Conservation (phyloP, 2,888 invertebrate genomes). For the Dioctria rufipes region DNA sequence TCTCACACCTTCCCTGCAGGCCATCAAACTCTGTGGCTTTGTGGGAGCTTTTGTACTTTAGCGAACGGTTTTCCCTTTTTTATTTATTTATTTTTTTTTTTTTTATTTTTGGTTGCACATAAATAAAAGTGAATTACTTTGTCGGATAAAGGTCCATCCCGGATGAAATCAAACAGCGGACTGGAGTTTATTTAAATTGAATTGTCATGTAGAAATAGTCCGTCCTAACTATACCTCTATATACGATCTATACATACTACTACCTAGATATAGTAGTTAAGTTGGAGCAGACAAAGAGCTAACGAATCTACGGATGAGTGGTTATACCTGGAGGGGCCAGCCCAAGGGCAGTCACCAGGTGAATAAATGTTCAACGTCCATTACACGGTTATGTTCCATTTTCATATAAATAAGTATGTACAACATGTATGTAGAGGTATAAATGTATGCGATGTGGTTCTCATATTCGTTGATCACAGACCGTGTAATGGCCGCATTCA, state of each 20-base stretch:
- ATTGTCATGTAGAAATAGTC: slow-evolving; percentile 58
- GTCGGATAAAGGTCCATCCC: slow-evolving; percentile 46
- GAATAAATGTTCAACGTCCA: slow-evolving; percentile 19
- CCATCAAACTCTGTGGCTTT: slow-evolving; percentile 41
- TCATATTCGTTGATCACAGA: slow-evolving; percentile 49
- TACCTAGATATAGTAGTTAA: background rate
- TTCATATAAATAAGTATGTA: no score
- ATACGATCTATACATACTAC: background rate
- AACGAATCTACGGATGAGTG: slow-evolving; percentile 44
- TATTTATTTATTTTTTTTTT: no score
- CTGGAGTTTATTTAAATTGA: slow-evolving; percentile 59
- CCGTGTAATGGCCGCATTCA: slow-evolving; percentile 58
- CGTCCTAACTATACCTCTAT: no score
- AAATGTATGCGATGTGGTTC: slow-evolving; percentile 1
- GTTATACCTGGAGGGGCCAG: slow-evolving; percentile 42
- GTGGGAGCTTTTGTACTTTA: slow-evolving; percentile 47
- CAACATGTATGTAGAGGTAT: no score
- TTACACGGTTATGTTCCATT: slow-evolving; percentile 4
- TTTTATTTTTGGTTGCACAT: slow-evolving; percentile 44
- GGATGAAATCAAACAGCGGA: slow-evolving; percentile 57
- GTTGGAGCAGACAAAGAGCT: slow-evolving; percentile 47
- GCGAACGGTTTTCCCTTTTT: background rate
- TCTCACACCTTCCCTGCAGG: slow-evolving; percentile 32
- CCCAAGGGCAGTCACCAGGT: slow-evolving; percentile 37
- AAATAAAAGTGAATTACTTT: slow-evolving; percentile 59